phyloP scores from a whole-genome alignment of 2,113 vertebrate genomes.

The Salvelinus namaycush region DNA sequence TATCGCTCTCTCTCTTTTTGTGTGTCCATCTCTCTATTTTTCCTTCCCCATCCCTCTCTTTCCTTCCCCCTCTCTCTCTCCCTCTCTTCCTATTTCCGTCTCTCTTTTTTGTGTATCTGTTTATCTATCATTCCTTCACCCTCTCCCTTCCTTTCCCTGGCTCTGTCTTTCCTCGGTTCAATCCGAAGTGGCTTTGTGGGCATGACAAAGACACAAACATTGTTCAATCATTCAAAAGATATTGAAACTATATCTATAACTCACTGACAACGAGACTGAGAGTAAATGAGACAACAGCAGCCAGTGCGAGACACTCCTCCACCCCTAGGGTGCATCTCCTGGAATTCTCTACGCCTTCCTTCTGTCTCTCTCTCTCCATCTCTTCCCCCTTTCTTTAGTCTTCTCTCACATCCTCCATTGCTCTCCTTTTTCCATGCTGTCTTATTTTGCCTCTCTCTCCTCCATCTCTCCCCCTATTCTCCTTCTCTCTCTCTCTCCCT shows the following conservation, averaged over 20 bases:
- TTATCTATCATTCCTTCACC: background rate
- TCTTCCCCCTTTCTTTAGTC: conserved; percentile 29
- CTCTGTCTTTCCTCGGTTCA: background rate
- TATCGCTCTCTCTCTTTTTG: background rate
- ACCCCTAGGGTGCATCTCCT: conserved; percentile 34
- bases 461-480: conserved; percentile 11
- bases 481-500: conserved; percentile 20
- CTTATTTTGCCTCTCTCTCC: conserved; percentile 17
- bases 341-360: conserved; percentile 30
- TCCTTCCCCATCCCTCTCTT: background rate
- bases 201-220: conserved; percentile 37
- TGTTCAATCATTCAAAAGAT: conserved; percentile 37
- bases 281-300: conserved; percentile 42
- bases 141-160: background rate
- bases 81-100: too few species aligned
- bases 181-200: conserved; percentile 11
- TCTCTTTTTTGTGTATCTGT: background rate
- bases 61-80: too few species aligned
- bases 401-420: conserved; percentile 15
- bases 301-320: conserved; percentile 19
- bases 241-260: conserved; percentile 35
- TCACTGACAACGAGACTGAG: conserved; percentile 28
- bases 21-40: background rate
- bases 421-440: background rate
- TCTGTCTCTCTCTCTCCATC: conserved; percentile 26